Evolutionary conservation across 2,113 vertebrate species (phyloP), one percentile per base, ranked within the genome.

Genomic region (Arothron firmamentum): DNA sequence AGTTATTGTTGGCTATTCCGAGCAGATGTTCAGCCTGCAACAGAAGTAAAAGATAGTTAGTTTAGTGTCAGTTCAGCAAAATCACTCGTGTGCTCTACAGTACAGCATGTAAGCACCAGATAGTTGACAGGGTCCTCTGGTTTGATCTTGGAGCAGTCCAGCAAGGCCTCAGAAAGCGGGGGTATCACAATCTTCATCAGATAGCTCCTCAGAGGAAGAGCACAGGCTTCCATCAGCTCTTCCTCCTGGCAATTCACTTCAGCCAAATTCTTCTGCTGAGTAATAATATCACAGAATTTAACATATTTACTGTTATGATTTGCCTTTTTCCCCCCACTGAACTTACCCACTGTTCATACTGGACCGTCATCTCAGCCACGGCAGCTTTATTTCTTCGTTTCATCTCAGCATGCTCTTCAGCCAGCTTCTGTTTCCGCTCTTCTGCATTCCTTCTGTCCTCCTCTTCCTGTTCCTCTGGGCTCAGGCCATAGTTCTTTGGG

Each of bases 111-210:
- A 0, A 7, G 5, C 20, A 99, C 96, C 96, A 99, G 59, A 83
- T 94, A 99, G 72, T 97, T 92, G 0, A 98, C 86, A 0, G 96
- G 96, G 62, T 98, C 94, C 0, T 94, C 92, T 0, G 96, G 95
- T 62, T 94, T 92, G 71, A 92, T 85, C 70, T 85, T 92, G 67
- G 91, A 91, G 65, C 95, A 96, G 47, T 96, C 93, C 5, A 85
- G 81, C 75, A 98, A 85, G 1, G 93, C 96, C 73, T 90, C 85
- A 52, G 89, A 85, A 31, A 99, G 92, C 0, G 93, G 90, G 5
- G 96, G 95, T 92, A 98, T 97, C 45, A 97, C 92, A 0, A 94
- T 85, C 69, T 91, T 92, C 93, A 97, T 95, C 83, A 99, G 82
- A 68, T 96, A 99, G 78, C 93, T 94, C 47, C 95, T 91, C 75